Base-by-base conservation (phyloP, 2,888 invertebrate genomes). In the Cerastoderma edule region DNA sequence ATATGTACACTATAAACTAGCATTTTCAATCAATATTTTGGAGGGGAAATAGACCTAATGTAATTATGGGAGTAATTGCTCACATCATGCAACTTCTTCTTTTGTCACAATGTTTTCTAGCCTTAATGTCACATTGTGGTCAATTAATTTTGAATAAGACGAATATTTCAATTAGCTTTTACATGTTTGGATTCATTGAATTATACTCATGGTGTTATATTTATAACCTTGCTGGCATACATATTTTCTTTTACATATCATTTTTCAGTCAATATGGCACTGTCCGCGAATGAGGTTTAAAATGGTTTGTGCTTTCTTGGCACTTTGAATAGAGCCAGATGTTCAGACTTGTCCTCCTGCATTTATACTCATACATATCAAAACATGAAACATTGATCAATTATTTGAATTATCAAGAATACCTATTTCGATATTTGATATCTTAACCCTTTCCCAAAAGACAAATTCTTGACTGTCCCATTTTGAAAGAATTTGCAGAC, bases 61-160 rank as follows among this genome's bases (percentile, higher is more conserved):
- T 50, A 22, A 22, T 8, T n/a, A 50, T n/a, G 22, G 50, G 50
- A 50, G 50, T n/a, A 50, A 50, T 13, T 13, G 50, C n/a, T 50
- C 10, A 5, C 22, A 50, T 5, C 8, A 6, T n/a, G 50, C 50
- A 50, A 13, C 22, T 50, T 8, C 50, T 50, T 22, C 50, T 13
- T 50, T 50, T 50, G 10, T n/a, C 50, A 50, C 50, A 50, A 50
- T 50, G 50, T 50, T 50, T 50, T n/a, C 10, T n/a, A 50, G 50
- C 50, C 13, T 16, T n/a, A n/a, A 5, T 22, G 22, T 50, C n/a
- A 50, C 5, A 50, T 6, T 50, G 50, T n/a, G 13, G 22, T 6
- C 6, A 50, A n/a, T n/a, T n/a, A n/a, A 6, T 13, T 6, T 13
- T 22, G 50, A 50, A 22, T 19, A 6, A 50, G 50, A 50, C 6